A percentile compares a stretch with the other conserved stretches of the same genome.
These are phyloP conservation scores for Semnornis frantzii DNA, from an alignment of 2,113 vertebrate species.

Conservation along the genomic window DNA sequence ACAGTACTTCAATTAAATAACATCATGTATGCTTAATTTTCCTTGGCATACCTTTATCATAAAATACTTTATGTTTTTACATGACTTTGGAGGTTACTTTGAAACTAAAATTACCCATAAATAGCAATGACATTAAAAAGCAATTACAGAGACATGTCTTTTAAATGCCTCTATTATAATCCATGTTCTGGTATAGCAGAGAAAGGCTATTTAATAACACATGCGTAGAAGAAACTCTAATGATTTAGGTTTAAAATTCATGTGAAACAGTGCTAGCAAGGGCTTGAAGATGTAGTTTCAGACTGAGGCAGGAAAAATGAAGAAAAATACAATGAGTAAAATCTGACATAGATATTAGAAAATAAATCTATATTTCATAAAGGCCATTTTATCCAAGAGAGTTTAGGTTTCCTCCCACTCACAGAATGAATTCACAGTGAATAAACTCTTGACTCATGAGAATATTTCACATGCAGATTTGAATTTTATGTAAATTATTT, in stretches of 20 bases:
- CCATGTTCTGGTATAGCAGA: neutral
- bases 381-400: slow-evolving; percentile 8
- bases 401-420: slow-evolving; percentile 45
- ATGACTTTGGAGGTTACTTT: slow-evolving; percentile 12
- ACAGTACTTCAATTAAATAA: neutral
- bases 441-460: slow-evolving; percentile 20
- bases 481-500: slow-evolving; percentile 61
- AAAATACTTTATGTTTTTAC: neutral
- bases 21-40: neutral
- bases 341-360: slow-evolving; percentile 36
- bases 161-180: slow-evolving; percentile 37
- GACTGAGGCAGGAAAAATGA: neutral
- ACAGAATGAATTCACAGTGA: slow-evolving; percentile 3
- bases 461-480: slow-evolving; percentile 49
- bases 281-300: neutral
- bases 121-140: slow-evolving; percentile 24
- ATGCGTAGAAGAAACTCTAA: neutral
- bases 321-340: neutral
- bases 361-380: slow-evolving; percentile 45
- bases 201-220: slow-evolving; percentile 23
- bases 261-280: neutral
- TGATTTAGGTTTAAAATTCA: neutral
- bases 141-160: slow-evolving; percentile 23
- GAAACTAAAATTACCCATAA: slow-evolving; percentile 10
- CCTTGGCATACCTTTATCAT: neutral